Percentiles rank a stretch among this genome's conserved stretches.
Evolutionary conservation across 2,888 invertebrate genomes (phyloP).

Genomic region (Lobophora halterata): DNA sequence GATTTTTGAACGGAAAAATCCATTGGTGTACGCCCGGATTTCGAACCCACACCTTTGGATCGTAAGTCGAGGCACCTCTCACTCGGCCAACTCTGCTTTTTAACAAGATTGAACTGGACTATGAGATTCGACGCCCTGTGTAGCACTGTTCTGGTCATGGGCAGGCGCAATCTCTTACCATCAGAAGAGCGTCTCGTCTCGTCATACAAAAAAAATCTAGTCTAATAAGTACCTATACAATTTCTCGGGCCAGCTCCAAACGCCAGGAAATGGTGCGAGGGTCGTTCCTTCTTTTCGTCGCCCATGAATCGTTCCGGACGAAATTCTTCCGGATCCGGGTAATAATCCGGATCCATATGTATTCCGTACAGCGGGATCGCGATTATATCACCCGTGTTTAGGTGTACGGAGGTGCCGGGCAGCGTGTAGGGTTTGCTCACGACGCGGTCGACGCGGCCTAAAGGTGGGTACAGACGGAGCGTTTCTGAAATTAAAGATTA

Average conservation of each 20-base stretch:
- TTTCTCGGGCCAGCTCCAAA: constrained; percentile 79
- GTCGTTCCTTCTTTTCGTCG: constrained; percentile 72
- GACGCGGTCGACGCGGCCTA: constrained; percentile 72
- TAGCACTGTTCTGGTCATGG: no score
- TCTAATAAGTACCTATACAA: constrained; percentile 64
- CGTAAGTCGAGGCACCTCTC: no score
- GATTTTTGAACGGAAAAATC: no score
- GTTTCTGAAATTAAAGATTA: constrained; percentile 81
- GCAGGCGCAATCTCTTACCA: no score
- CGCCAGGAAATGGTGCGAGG: constrained; percentile 73
- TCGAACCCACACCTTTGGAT: no score
- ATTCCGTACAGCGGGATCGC: constrained; percentile 71
- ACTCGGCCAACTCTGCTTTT: no score
- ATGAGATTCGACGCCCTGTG: no score
- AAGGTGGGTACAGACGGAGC: constrained; percentile 79
- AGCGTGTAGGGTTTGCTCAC: constrained; percentile 79
- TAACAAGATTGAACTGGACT: no score
- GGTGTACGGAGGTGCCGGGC: constrained; percentile 62
- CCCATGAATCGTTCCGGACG: constrained; percentile 78
- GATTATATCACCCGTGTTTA: constrained; percentile 70
- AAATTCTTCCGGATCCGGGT: constrained; percentile 77
- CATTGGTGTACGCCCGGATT: no score
- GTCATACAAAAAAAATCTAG: background rate
- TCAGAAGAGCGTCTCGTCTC: no score
- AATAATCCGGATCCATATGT: constrained; percentile 78